phyloP scores from a whole-genome alignment of 2,888 invertebrate species.

The Standfussiana lucernea region DNA sequence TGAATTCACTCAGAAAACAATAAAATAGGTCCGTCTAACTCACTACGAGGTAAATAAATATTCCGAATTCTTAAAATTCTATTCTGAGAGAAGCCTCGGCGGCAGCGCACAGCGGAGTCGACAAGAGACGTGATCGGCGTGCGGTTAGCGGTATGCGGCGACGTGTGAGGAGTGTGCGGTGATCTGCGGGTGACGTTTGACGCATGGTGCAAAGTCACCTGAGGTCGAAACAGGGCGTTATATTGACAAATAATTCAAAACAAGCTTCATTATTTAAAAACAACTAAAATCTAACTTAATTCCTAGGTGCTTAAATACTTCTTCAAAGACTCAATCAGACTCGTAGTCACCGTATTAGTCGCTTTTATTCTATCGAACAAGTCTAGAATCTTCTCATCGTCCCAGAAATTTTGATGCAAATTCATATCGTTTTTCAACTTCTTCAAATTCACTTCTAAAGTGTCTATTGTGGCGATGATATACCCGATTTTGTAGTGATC shows the following conservation, averaged over 20 bases:
- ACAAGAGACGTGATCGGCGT: no score
- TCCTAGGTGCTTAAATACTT: slow-evolving; percentile 49
- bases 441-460: slow-evolving; percentile 70
- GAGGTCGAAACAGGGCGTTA: neutral
- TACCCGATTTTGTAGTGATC: slow-evolving; percentile 76
- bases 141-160: no score
- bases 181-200: neutral
- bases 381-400: slow-evolving; percentile 70
- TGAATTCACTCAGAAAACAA: no score
- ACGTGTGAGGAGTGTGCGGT: neutral
- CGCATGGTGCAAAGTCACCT: neutral
- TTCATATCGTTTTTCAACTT: slow-evolving; percentile 70
- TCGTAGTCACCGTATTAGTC: slow-evolving; percentile 64
- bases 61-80: no score
- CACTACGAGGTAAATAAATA: no score
- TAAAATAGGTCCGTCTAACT: no score
- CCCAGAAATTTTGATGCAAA: slow-evolving; percentile 64
- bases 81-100: no score
- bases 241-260: neutral
- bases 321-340: slow-evolving; percentile 68
- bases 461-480: slow-evolving; percentile 76
- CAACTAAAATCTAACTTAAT: neutral
- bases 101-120: no score
- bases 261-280: neutral
- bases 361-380: slow-evolving; percentile 74